Evolutionary conservation across 92 coral and sea anemone species (phyloP).

Genomic region (Palythoa heliodiscus): DNA sequence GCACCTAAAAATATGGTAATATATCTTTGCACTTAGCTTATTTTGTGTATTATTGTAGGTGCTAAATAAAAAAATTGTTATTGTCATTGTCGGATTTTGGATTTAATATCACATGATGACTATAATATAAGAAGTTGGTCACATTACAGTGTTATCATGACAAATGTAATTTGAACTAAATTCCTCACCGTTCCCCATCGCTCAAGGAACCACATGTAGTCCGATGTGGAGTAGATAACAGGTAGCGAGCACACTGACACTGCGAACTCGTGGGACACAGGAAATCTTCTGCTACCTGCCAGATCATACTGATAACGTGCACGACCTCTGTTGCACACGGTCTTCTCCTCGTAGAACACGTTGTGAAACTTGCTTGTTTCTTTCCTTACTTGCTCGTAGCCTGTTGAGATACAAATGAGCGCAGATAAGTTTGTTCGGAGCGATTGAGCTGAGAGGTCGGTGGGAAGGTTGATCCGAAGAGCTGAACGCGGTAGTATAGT

Average conservation of each 20-base stretch:
- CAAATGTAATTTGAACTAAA: neutral
- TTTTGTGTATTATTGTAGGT: too few relatives aligned
- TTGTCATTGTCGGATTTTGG: too few relatives aligned
- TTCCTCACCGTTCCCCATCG: constrained; percentile 57
- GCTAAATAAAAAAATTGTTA: too few relatives aligned
- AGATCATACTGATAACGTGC: constrained; percentile 47
- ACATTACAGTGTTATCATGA: too few relatives aligned
- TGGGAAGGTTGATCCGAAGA: neutral
- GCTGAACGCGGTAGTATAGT: neutral
- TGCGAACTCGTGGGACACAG: constrained; percentile 54
- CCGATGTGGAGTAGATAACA: neutral
- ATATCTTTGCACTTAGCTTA: too few relatives aligned
- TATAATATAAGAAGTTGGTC: too few relatives aligned
- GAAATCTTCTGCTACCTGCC: constrained; percentile 32
- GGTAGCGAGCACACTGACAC: constrained; percentile 49
- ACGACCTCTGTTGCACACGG: constrained; percentile 52
- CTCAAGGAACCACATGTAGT: constrained; percentile 45
- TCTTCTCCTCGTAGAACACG: constrained; percentile 50
- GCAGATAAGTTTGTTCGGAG: too few relatives aligned
- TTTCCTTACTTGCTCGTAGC: constrained; percentile 34
- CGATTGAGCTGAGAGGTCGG: neutral
- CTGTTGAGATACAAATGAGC: constrained; percentile 8
- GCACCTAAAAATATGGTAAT: too few relatives aligned
- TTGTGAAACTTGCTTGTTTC: constrained; percentile 44
- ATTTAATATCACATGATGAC: too few relatives aligned